Evolutionary conservation across 2,113 vertebrate species (phyloP).

Genomic region (Ochotona curzoniae): DNA sequence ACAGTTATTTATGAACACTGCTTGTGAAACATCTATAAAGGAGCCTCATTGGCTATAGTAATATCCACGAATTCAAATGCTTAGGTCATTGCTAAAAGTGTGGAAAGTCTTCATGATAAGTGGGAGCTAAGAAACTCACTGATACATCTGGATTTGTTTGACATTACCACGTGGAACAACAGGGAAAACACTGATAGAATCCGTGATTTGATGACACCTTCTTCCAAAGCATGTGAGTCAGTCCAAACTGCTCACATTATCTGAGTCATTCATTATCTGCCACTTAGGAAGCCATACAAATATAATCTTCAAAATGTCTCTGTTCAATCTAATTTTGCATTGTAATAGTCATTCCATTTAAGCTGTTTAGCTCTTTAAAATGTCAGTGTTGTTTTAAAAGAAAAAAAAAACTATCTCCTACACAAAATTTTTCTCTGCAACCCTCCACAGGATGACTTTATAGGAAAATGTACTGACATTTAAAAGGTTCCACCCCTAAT

Average conservation of each 20-base stretch:
- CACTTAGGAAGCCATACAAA: constrained; percentile 42
- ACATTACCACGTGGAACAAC: constrained; percentile 15
- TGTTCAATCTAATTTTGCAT: constrained; percentile 51
- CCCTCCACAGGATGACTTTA: not conserved
- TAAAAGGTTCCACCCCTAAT: constrained; percentile 37
- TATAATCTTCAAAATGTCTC: constrained; percentile 46
- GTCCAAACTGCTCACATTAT: constrained; percentile 10
- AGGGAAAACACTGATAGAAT: constrained; percentile 6
- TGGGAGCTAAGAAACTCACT: not conserved
- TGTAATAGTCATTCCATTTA: constrained; percentile 61
- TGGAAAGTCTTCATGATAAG: constrained; percentile 29
- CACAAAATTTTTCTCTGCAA: constrained; percentile 48
- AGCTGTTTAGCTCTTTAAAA: constrained; percentile 69
- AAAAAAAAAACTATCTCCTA: constrained; percentile 21
- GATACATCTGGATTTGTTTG: constrained; percentile 41
- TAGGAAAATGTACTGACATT: constrained; percentile 61
- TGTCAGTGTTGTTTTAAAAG: constrained; percentile 49
- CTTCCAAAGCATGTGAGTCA: constrained; percentile 70
- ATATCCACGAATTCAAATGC: not conserved
- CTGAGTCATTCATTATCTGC: constrained; percentile 72
- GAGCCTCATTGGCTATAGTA: not conserved
- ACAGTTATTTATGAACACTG: not conserved
- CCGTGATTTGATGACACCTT: constrained; percentile 25
- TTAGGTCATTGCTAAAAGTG: not conserved
- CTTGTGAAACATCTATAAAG: not conserved